Conservation (phyloP, 1,140 invertebrate species). For the Polypedilum pembai region DNA sequence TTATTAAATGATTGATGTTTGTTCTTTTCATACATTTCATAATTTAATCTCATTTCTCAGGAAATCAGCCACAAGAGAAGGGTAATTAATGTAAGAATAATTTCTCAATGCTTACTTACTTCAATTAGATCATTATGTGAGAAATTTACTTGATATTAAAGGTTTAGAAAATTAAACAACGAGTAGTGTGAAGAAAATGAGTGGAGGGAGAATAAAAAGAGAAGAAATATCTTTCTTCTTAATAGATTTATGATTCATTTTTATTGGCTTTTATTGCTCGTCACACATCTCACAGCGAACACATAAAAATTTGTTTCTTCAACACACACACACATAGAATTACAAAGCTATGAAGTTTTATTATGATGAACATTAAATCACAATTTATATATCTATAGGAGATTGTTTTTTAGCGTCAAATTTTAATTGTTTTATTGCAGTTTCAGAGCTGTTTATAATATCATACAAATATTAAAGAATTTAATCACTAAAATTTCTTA, state of each 20-base stretch:
- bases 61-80: too few species aligned
- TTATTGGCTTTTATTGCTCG: background rate
- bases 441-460: background rate
- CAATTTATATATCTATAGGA: background rate
- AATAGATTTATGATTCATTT: slow-evolving; percentile 9
- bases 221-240: background rate
- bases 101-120: too few species aligned
- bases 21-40: background rate
- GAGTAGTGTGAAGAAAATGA: background rate
- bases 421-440: slow-evolving; percentile 13
- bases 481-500: too few species aligned
- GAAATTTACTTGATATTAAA: too few species aligned
- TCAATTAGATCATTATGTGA: too few species aligned
- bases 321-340: too few species aligned
- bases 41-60: too few species aligned
- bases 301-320: too few species aligned
- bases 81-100: too few species aligned
- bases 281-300: too few species aligned
- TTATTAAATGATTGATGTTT: slow-evolving; percentile 23
- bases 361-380: background rate
- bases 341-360: too few species aligned
- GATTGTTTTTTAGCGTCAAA: slow-evolving; percentile 1
- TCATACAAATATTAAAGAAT: background rate
- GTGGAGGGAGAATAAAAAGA: background rate
- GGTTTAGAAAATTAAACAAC: too few species aligned